Evolutionary conservation across 2,888 invertebrate genomes (phyloP).

Genomic region (Dynastes hyllus): DNA sequence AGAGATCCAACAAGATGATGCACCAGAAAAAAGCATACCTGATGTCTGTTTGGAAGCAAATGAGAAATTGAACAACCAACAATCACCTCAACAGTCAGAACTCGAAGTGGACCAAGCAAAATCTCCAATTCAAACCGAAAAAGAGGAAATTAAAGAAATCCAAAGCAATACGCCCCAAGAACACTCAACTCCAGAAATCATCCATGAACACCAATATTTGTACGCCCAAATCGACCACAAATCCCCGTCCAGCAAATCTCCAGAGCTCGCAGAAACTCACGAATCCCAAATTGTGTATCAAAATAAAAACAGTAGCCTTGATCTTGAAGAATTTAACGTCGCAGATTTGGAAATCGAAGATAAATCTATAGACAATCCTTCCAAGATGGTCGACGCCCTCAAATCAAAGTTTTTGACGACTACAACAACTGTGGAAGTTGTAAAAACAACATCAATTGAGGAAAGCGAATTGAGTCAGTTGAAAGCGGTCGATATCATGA

Average conservation of each 20-base stretch:
- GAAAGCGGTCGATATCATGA: conserved; percentile 66
- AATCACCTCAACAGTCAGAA: conserved; percentile 35
- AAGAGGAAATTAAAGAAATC: conserved; percentile 13
- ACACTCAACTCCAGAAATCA: not conserved
- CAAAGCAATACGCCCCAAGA: not conserved
- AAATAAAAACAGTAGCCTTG: conserved; percentile 10
- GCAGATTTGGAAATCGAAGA: conserved; percentile 46
- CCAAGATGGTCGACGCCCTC: conserved; percentile 55
- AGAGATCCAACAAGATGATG: conserved; percentile 32
- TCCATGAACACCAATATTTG: conserved; percentile 20
- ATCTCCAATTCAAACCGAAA: not conserved
- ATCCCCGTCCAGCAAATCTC: no score
- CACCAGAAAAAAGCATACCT: conserved; percentile 32
- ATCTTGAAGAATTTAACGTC: conserved; percentile 24
- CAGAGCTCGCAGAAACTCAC: conserved; percentile 51
- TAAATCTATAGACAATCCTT: conserved; percentile 50
- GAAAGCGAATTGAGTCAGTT: conserved; percentile 60
- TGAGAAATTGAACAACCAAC: conserved; percentile 48
- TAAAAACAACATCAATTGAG: conserved; percentile 53
- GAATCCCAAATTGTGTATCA: conserved; percentile 55
- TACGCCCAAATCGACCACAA: no score
- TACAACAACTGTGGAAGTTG: conserved; percentile 59
- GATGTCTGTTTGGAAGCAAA: conserved; percentile 45
- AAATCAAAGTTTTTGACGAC: conserved; percentile 64
- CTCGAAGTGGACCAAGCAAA: not conserved